Evolutionary conservation across 2,888 invertebrate species (phyloP).

Genomic region (Polymixis lichenea): DNA sequence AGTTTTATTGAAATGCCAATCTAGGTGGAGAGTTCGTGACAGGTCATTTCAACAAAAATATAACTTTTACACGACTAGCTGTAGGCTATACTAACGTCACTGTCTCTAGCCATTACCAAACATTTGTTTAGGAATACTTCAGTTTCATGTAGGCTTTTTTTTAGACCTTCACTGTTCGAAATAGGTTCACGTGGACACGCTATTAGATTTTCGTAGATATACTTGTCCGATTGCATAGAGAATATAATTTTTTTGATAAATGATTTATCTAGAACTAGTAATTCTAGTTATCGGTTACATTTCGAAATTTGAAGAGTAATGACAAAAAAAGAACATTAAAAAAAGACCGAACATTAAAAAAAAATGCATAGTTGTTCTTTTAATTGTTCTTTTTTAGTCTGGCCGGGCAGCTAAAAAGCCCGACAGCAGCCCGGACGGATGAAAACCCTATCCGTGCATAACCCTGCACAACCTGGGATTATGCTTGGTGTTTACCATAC

Average conservation of each 20-base stretch:
- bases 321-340: too few relatives aligned
- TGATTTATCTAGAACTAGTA: neutral
- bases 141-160: too few relatives aligned
- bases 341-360: too few relatives aligned
- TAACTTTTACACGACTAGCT: neutral
- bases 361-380: too few relatives aligned
- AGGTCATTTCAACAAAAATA: neutral
- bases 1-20: conserved; percentile 19
- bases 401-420: too few relatives aligned
- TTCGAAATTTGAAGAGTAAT: too few relatives aligned
- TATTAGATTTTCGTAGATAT: neutral
- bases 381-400: too few relatives aligned
- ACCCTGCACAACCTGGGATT: neutral
- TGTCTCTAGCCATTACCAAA: neutral
- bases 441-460: neutral
- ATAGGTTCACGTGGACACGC: neutral
- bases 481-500: neutral
- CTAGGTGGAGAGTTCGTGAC: conserved; percentile 4
- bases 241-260: neutral
- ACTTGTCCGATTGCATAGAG: neutral
- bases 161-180: too few relatives aligned
- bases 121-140: neutral
- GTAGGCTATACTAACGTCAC: neutral
- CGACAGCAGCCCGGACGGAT: neutral
- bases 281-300: neutral